Evolutionary conservation across 1,140 invertebrate species (phyloP).

Genomic region (Apolygus lucorum): DNA sequence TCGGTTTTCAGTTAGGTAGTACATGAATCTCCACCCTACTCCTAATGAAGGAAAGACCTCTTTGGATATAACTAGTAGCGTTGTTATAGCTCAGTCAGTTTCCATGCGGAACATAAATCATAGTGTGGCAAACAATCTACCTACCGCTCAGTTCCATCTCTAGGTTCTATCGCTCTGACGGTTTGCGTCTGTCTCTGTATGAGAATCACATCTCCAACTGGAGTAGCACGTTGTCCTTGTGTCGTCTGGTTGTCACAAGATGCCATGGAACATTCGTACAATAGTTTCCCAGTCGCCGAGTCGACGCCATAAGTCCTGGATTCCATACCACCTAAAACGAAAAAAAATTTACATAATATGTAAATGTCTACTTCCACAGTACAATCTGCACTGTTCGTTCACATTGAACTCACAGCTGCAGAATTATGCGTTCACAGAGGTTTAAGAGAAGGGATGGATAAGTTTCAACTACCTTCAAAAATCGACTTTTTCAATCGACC

Average conservation of each 20-base stretch:
- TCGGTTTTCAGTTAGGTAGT: no score
- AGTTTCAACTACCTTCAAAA: no score
- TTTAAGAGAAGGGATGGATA: no score
- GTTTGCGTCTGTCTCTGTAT: conserved; percentile 68
- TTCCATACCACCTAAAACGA: conserved; percentile 46
- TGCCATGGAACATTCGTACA: conserved; percentile 66
- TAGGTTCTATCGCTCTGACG: conserved; percentile 74
- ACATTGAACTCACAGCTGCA: no score
- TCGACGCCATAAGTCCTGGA: conserved; percentile 56
- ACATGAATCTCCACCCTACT: no score
- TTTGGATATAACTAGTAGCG: no score
- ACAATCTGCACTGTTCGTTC: neutral
- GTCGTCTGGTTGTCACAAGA: conserved; percentile 56
- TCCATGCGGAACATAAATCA: no score
- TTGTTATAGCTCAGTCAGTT: no score
- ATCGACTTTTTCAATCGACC: no score
- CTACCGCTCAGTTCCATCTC: conserved; percentile 70
- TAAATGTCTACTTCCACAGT: neutral
- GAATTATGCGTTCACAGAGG: no score
- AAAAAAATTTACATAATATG: conserved; percentile 18
- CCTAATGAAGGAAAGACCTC: no score
- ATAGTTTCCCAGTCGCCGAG: conserved; percentile 59
- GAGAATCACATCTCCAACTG: conserved; percentile 60
- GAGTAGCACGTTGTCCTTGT: conserved; percentile 35
- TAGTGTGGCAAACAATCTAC: no score